A percentile compares a stretch with the other conserved stretches of the same genome.
Evolutionary conservation across 2,113 vertebrate species (phyloP).

Genomic region (Microcebus ravelobensis): DNA sequence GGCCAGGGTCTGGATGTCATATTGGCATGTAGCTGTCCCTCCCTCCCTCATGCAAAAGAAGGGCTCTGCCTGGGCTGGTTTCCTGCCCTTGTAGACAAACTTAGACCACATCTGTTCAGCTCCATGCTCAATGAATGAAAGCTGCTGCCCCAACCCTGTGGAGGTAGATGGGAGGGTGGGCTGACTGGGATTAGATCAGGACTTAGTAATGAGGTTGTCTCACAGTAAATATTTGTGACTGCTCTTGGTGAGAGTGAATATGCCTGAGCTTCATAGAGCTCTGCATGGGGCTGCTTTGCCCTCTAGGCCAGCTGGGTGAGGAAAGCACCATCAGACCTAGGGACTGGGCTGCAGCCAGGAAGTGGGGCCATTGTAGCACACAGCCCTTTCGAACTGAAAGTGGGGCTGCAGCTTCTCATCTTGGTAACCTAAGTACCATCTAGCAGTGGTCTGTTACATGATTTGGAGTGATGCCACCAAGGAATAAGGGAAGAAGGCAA

Average conservation of each 20-base stretch:
- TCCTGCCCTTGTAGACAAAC: slow-evolving; percentile 37
- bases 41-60: neutral
- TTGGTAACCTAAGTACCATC: neutral
- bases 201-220: neutral
- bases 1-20: neutral
- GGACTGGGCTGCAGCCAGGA: neutral
- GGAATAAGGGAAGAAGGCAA: neutral
- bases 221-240: neutral
- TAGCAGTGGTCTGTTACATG: neutral
- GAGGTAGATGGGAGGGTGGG: neutral
- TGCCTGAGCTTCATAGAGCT: neutral
- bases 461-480: neutral
- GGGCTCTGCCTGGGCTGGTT: neutral
- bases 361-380: neutral
- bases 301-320: neutral
- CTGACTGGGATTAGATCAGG: neutral
- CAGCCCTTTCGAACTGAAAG: neutral
- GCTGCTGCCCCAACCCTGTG: neutral
- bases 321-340: neutral
- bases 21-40: neutral
- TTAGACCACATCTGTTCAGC: slow-evolving; percentile 53
- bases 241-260: neutral
- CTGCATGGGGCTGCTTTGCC: neutral
- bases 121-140: slow-evolving; percentile 34
- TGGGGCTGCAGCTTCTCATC: neutral